Evolutionary conservation across 2,888 invertebrate genomes (phyloP), one percentile per base, ranked within the genome.

Genomic region (Dasypolia templi): DNA sequence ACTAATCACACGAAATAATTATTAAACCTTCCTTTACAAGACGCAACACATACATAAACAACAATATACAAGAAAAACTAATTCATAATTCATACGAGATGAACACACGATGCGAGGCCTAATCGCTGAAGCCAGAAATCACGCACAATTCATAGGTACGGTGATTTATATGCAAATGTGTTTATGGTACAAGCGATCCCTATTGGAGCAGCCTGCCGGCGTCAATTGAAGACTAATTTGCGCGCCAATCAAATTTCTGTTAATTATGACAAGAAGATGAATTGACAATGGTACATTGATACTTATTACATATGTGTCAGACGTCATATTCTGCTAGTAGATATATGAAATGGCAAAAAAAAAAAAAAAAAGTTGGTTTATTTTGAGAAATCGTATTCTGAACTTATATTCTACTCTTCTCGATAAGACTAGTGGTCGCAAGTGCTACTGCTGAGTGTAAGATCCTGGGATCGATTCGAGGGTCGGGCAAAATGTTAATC

Each of bases 161-260:
- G 86, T 92, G 91, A 93, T 94, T 93, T 92, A 92, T 92, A 94
- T 94, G 93, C 93, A 93, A 94, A 94, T 92, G 87, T 91, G 90
- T 89, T 93, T 92, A 92, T 88, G 91, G 88, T 88, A 92, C 91
- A 91, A 90, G 90, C 90, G 89, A 90, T 88, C 91, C 89, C 91
- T 92, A 92, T 94, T 92, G 90, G 89, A 88, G 89, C 89, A 81
- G 89, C 90, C 91, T 89, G 86, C 85, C 87, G 85, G 87, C 91
- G 83, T 94, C 94, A 95, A 94, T 94, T 90, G 93, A 91, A 91
- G 89, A 90, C 92, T 94, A 94, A 94, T 94, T 94, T 92, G 92
- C 85, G 87, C 91, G 85, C 91, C 93, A 94, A 94, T 94, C 92
- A 92, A 93, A 94, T 94, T 92, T 92, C 92, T 91, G 91, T 92